A percentile compares a stretch with the other conserved stretches of the same genome.
Evolutionary conservation across 2,113 vertebrate genomes (phyloP).

Genomic region (Oryzias melastigma): DNA sequence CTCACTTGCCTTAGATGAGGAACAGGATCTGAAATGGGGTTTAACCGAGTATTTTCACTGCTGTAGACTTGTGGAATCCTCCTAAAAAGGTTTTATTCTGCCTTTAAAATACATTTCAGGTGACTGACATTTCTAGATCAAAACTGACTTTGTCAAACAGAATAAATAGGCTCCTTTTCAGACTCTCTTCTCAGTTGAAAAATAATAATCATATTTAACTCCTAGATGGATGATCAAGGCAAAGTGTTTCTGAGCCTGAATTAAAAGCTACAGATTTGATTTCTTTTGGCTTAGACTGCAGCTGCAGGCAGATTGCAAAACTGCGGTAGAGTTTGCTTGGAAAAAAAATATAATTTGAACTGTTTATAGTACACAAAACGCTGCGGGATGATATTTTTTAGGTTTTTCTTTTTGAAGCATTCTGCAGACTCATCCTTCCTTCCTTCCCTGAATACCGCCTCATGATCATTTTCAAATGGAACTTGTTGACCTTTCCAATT

Average conservation of each 20-base stretch:
- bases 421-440: slow-evolving; percentile 55
- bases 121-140: too few species aligned
- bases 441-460: slow-evolving; percentile 38
- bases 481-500: too few species aligned
- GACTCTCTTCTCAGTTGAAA: background rate
- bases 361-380: slow-evolving; percentile 8
- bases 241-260: background rate
- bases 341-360: background rate
- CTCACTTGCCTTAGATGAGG: background rate
- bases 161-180: background rate
- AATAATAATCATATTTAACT: background rate
- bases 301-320: background rate
- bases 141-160: too few species aligned
- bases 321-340: background rate
- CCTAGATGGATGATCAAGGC: background rate
- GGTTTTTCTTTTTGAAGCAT: too few species aligned
- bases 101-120: too few species aligned
- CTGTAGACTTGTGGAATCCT: background rate
- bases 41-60: background rate
- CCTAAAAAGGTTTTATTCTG: too few species aligned
- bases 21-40: background rate
- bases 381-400: too few species aligned
- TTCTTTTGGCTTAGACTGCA: background rate
- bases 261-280: background rate
- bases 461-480: slow-evolving; percentile 18